Conservation (phyloP, 2,797 vertebrate species). For the Todus mexicanus region DNA sequence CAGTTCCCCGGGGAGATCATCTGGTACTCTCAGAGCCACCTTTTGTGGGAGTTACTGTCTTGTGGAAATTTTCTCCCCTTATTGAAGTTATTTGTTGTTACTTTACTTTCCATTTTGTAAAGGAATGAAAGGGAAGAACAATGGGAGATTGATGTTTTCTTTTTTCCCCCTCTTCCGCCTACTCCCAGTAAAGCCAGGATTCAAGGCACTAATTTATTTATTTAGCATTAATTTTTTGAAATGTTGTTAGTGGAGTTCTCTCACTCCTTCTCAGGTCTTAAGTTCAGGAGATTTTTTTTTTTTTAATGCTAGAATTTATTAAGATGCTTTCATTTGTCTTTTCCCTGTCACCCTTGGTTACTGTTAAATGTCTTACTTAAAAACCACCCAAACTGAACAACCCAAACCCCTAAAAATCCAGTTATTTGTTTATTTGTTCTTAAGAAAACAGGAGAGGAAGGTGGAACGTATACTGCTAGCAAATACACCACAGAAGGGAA, state of each 20-base stretch:
- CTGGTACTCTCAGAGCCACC: neutral
- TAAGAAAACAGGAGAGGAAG: neutral
- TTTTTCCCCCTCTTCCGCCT: neutral
- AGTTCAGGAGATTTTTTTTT: neutral
- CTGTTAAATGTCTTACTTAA: neutral
- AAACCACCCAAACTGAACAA: neutral
- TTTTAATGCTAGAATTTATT: neutral
- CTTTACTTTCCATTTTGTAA: neutral
- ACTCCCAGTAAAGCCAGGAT: neutral
- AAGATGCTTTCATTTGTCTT: neutral
- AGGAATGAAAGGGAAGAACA: neutral
- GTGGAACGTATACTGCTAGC: neutral
- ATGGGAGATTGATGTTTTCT: neutral
- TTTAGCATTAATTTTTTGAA: neutral
- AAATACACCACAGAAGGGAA: neutral
- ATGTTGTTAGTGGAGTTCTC: neutral
- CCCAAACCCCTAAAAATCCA: neutral
- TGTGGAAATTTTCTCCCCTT: neutral
- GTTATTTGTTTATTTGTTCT: neutral
- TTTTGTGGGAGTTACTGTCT: neutral
- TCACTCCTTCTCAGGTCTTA: neutral
- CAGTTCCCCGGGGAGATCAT: accelerated
- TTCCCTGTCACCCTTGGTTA: neutral
- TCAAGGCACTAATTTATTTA: neutral
- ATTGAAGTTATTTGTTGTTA: neutral